These are phyloP conservation scores for Sebastes kiyomatsui DNA, from an alignment of 2,797 vertebrate species.

Conservation along the genomic window DNA sequence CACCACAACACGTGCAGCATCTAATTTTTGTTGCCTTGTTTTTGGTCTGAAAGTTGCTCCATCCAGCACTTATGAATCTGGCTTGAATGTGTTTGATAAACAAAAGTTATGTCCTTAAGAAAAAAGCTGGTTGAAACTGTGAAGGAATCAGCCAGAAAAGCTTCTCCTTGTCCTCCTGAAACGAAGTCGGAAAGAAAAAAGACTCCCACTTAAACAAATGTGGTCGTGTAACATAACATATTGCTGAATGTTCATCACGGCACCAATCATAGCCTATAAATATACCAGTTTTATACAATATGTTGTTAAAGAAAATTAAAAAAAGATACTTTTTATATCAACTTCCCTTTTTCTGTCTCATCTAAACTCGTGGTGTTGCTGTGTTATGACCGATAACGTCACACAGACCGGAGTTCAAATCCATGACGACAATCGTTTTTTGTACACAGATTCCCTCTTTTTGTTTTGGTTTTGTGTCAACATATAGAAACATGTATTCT, in stretches of 20 bases:
- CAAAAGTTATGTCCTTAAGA: background rate
- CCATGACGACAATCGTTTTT: conserved; percentile 16
- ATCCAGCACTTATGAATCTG: background rate
- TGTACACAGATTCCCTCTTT: background rate
- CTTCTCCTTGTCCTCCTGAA: background rate
- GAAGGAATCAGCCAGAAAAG: background rate
- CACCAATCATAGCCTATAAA: background rate
- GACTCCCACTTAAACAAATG: background rate
- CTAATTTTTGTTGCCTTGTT: background rate
- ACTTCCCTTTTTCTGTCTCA: background rate
- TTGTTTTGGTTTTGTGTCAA: conserved; percentile 23
- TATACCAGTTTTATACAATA: background rate
- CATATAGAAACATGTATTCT: conserved; percentile 41
- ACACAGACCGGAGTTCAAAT: background rate
- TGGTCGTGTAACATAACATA: background rate
- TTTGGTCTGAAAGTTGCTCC: background rate
- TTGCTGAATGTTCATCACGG: background rate
- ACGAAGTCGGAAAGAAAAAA: background rate
- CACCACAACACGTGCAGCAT: background rate
- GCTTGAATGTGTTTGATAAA: background rate
- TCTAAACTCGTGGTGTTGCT: background rate
- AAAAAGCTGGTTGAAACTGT: background rate
- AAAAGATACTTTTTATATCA: background rate
- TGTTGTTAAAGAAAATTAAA: background rate
- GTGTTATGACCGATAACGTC: background rate